Conservation (phyloP, 1,140 invertebrate genomes). For the Tetragonula clypearis region DNA sequence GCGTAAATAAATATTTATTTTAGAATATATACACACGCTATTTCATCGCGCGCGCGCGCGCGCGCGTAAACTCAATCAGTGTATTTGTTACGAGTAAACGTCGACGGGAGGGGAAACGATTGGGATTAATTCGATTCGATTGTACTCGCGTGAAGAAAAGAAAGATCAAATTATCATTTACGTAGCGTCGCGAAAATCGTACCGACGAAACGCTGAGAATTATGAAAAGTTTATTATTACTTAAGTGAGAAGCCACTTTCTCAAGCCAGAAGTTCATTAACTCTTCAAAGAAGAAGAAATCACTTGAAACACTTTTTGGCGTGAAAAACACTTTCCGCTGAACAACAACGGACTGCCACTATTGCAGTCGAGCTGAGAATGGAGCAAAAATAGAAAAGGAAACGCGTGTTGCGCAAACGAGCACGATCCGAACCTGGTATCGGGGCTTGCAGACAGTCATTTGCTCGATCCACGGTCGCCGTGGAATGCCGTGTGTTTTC, state of each 20-base stretch:
- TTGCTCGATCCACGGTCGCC: slow-evolving; percentile 1
- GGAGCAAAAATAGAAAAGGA: not conserved
- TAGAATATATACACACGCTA: not conserved
- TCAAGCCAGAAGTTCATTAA: no score
- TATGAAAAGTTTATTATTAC: no score
- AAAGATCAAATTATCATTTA: no score
- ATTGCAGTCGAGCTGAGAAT: not conserved
- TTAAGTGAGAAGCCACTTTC: no score
- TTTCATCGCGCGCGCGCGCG: not conserved
- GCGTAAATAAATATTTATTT: slow-evolving; percentile 7
- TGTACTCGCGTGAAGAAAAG: no score
- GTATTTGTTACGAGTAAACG: slow-evolving; percentile 14
- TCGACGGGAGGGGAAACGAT: no score
- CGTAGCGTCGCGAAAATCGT: no score
- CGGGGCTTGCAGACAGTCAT: not conserved
- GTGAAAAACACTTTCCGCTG: not conserved
- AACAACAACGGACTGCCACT: not conserved
- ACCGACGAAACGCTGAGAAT: no score
- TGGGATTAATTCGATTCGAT: no score
- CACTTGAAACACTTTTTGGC: not conserved
- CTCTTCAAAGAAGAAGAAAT: not conserved
- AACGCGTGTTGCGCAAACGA: not conserved
- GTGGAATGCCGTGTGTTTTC: slow-evolving; percentile 26
- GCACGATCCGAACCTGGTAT: not conserved
- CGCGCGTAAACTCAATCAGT: slow-evolving; percentile 1